phyloP scores from a whole-genome alignment of 1,140 invertebrate genomes.

The Branchinecta lynchi region DNA sequence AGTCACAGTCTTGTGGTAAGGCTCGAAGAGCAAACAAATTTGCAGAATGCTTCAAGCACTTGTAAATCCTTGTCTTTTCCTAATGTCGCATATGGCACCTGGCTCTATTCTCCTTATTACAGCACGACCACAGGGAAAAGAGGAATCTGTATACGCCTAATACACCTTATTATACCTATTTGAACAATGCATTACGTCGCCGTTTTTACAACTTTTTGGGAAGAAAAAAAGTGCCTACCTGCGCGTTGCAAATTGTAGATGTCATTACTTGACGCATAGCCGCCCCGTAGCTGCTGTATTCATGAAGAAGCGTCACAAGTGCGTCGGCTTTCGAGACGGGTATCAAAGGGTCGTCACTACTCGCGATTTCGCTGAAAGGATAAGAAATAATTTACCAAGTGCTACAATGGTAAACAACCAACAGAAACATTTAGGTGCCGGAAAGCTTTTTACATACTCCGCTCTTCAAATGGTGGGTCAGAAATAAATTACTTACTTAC shows the following conservation, averaged over 20 bases:
- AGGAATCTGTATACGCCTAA: background rate
- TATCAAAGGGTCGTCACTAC: constrained; percentile 28
- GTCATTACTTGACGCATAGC: constrained; percentile 86
- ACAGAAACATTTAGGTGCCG: constrained; percentile 18
- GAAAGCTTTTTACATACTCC: no score
- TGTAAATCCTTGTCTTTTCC: no score
- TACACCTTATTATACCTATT: no score
- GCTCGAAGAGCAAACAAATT: no score
- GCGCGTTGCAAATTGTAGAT: constrained; percentile 65
- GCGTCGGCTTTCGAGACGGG: constrained; percentile 63
- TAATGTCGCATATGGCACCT: no score
- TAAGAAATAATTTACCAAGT: constrained; percentile 13
- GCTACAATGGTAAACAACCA: constrained; percentile 18
- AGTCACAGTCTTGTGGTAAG: no score
- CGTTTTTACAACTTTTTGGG: no score
- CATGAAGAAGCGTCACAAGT: constrained; percentile 74
- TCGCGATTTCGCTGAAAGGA: constrained; percentile 17
- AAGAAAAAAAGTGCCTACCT: constrained; percentile 34
- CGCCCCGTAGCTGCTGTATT: constrained; percentile 84
- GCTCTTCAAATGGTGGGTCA: no score
- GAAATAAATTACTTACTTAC: no score
- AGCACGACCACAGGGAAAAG: constrained; percentile 10
- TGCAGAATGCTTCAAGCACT: no score
- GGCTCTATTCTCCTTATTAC: background rate
- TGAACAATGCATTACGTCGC: no score